Evolutionary conservation across 2,888 invertebrate species (phyloP), one percentile per base, ranked within the genome.

Genomic region (Acronicta leporina): DNA sequence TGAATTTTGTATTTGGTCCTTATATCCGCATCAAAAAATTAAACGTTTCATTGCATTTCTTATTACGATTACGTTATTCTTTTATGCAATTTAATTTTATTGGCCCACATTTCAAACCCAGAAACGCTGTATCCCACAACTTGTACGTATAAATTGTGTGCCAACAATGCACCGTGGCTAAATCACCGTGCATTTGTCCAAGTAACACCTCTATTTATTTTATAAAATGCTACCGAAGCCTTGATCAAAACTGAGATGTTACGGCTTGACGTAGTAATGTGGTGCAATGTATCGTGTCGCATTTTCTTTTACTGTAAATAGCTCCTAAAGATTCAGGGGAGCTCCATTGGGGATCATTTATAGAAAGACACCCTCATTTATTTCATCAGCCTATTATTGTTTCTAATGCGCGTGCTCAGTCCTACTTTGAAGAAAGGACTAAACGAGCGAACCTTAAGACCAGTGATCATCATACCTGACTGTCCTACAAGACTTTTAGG

Each of bases 201-300:
- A 79, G 83, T 89, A 90, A 89, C 89, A 82, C 86, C 83, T 85
- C 90, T 87, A 90, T 90, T 90, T 90, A 88, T 90, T 87, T 80
- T 85, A 81, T 81, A 82, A 84, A 85, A 85, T 72, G 78, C 78
- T 79, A 84, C 77, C 65, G 76, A 80, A 80, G 80, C 81, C 40
- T 59, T 78, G 77, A 75, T 77, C 73, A 73, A 68, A 77, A 75
- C 66, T 67, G 61, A 67, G 67, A 75, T 63, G 70, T 77, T 44
- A 48, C 44, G 42, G 63, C 77, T 71, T 74, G 74, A 77, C 61
- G 44, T 44, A 15, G 63, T 71, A 72, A 77, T 77, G 63, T 60
- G 48, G 33, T 33, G 65, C 75, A 48, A 71, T 74, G 62, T 71
- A 68, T 74, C 58, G 74, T 58, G 35, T 41, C 20, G 20, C 53